These are phyloP conservation scores for Scyliorhinus canicula DNA, from an alignment of 2,797 vertebrate species.

Conservation along the genomic window DNA sequence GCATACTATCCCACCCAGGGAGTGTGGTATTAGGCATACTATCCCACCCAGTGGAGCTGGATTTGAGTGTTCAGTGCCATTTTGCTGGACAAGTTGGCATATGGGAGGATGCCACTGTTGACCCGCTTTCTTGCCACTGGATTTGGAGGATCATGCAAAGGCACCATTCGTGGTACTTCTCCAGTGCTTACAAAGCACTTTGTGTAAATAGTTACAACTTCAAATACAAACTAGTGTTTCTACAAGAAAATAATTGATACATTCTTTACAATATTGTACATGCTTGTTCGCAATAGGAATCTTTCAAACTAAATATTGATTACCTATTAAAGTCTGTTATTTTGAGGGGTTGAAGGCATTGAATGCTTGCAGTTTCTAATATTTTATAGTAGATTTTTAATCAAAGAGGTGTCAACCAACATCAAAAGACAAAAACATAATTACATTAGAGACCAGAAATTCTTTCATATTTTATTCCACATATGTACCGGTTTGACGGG, in stretches of 20 bases:
- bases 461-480: constrained; percentile 51
- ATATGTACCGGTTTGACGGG: constrained; percentile 44
- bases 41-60: background rate
- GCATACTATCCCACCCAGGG: background rate
- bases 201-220: background rate
- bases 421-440: constrained; percentile 43
- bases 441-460: constrained; percentile 45
- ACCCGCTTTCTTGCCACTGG: background rate
- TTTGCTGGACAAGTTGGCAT: background rate
- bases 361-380: constrained; percentile 16
- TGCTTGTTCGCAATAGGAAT: background rate
- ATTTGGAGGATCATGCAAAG: background rate
- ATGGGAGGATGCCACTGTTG: background rate
- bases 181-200: background rate
- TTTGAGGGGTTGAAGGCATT: background rate
- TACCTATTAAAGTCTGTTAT: background rate
- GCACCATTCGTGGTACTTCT: background rate
- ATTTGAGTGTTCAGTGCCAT: background rate
- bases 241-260: background rate
- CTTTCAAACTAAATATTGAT: background rate
- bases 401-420: constrained; percentile 42
- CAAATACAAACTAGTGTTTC: background rate
- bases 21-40: background rate
- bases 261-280: background rate
- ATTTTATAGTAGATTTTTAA: constrained; percentile 44